Evolutionary conservation across 2,888 invertebrate genomes (phyloP).

Genomic region (Anagyrus pseudococci): DNA sequence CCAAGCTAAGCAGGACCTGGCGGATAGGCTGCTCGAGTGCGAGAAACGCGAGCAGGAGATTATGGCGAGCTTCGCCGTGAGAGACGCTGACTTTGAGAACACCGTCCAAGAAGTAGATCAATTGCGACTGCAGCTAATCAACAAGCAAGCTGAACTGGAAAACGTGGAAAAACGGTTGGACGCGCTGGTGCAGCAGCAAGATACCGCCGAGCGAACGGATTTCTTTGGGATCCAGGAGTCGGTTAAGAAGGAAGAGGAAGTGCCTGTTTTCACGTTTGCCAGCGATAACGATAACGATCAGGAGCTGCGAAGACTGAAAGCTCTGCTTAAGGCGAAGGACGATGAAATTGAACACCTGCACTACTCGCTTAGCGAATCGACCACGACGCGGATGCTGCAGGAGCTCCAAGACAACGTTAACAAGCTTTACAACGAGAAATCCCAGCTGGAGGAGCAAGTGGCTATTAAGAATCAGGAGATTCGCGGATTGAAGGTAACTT

Average conservation of each 20-base stretch:
- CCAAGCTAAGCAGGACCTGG: conserved; percentile 6
- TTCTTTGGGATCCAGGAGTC: neutral
- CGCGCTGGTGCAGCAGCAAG: conserved; percentile 4
- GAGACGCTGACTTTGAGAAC: conserved; percentile 1
- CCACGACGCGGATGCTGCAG: conserved; percentile 53
- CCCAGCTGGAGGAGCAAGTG: conserved; percentile 45
- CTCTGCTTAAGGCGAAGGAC: conserved; percentile 69
- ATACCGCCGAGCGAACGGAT: neutral
- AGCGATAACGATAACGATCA: conserved; percentile 40
- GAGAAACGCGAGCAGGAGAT: conserved; percentile 28
- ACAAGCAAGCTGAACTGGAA: neutral
- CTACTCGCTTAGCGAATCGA: conserved; percentile 67
- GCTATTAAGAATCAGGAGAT: conserved; percentile 37
- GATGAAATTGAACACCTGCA: conserved; percentile 77
- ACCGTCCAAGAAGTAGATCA: neutral
- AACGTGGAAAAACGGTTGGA: neutral
- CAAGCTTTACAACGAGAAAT: conserved; percentile 50
- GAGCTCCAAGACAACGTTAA: conserved; percentile 59
- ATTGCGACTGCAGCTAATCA: neutral
- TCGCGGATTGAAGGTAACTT: conserved; percentile 17
- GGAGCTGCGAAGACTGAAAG: conserved; percentile 41
- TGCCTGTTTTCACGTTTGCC: conserved; percentile 48
- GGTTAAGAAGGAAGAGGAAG: conserved; percentile 43
- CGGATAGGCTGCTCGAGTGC: conserved; percentile 12
- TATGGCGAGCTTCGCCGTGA: conserved; percentile 45